Conservation (phyloP, 2,888 invertebrate species). For the Lasioglossum pauxillum region DNA sequence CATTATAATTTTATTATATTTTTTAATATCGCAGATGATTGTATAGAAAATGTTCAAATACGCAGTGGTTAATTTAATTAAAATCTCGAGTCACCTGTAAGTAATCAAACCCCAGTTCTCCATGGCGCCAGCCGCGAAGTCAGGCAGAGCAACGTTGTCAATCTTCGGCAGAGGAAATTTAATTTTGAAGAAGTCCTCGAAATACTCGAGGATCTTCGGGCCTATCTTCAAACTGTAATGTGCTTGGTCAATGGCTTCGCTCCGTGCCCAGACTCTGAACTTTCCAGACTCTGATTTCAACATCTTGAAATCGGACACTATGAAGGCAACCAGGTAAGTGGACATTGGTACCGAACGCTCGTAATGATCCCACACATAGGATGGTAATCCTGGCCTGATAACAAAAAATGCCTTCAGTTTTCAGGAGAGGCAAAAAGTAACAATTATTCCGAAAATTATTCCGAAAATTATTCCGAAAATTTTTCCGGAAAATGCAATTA, state of each 20-base stretch:
- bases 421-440: neutral
- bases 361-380: slow-evolving; percentile 92
- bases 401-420: neutral
- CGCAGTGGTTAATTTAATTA: neutral
- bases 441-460: no score
- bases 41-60: neutral
- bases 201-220: slow-evolving; percentile 90
- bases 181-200: slow-evolving; percentile 92
- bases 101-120: slow-evolving; percentile 97
- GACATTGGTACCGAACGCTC: slow-evolving; percentile 93
- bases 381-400: slow-evolving; percentile 86
- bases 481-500: no score
- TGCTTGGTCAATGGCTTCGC: slow-evolving; percentile 90
- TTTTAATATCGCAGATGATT: neutral
- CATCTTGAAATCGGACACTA: slow-evolving; percentile 90
- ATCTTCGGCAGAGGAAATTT: slow-evolving; percentile 93
- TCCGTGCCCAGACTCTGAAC: slow-evolving; percentile 91
- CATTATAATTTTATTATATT: neutral
- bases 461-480: no score
- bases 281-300: slow-evolving; percentile 78
- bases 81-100: slow-evolving; percentile 83
- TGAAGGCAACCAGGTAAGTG: slow-evolving; percentile 95
- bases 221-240: slow-evolving; percentile 92
- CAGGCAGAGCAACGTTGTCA: slow-evolving; percentile 97
- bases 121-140: slow-evolving; percentile 96